phyloP scores from a whole-genome alignment of 1,140 invertebrate species.

The Zaprionus davidi region DNA sequence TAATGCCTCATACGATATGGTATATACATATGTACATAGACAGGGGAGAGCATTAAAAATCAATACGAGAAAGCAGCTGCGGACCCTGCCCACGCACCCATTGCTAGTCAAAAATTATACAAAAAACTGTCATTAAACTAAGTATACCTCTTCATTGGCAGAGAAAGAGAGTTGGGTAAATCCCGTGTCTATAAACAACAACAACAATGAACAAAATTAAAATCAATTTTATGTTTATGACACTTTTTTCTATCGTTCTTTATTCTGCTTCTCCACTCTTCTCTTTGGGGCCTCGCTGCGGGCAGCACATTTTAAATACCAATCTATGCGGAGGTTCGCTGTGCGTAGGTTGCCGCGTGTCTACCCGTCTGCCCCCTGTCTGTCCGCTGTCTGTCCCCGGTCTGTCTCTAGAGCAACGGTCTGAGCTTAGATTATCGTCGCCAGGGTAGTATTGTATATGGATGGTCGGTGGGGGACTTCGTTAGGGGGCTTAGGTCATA shows the following conservation, averaged over 20 bases:
- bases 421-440: slow-evolving; percentile 9
- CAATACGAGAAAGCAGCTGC: slow-evolving; percentile 52
- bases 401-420: background rate
- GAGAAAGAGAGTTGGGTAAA: slow-evolving; percentile 50
- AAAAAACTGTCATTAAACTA: slow-evolving; percentile 35
- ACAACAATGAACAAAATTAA: slow-evolving; percentile 52
- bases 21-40: too few relatives aligned
- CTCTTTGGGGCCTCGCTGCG: slow-evolving; percentile 49
- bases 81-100: slow-evolving; percentile 53
- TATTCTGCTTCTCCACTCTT: slow-evolving; percentile 5
- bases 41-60: slow-evolving; percentile 43
- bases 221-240: slow-evolving; percentile 79
- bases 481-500: slow-evolving; percentile 25
- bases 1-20: slow-evolving; percentile 10
- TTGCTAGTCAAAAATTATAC: slow-evolving; percentile 52
- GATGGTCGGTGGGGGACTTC: background rate
- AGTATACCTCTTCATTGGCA: slow-evolving; percentile 25
- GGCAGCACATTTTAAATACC: slow-evolving; percentile 24
- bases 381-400: background rate
- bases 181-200: slow-evolving; percentile 25
- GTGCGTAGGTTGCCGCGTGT: slow-evolving; percentile 2
- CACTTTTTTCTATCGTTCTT: slow-evolving; percentile 55
- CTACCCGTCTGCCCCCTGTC: background rate
- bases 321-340: slow-evolving; percentile 7
- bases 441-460: background rate